Evolutionary conservation across 1,140 invertebrate species (phyloP), one percentile per base, ranked within the genome.

Genomic region (Ylistrum balloti): DNA sequence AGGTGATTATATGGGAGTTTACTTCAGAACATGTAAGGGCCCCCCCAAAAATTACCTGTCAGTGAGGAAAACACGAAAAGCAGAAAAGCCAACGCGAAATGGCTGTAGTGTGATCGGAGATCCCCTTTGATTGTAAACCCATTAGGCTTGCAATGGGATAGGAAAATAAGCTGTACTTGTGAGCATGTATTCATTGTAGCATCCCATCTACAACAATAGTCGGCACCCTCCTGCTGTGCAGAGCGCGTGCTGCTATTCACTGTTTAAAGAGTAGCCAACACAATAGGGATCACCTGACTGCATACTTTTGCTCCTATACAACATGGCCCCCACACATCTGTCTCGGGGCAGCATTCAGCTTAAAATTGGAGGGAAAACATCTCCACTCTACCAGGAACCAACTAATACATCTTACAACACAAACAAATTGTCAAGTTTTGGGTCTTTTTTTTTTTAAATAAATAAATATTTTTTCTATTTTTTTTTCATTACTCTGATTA

Each of bases 121-220:
- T 7, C 56, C 56, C 56, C 17, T 74, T 74, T 74, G 56, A 74
- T 74, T 74, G n/a, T n/a, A 74, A 74, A 74, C 56, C 56, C 56
- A 74, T 74, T 74, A 74, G 56, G 56, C 22, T 7, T 74, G 56
- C 56, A 74, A 56, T 56, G 45, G 45, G 45, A 56, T 74, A 74
- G 56, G 56, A 74, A 74, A 74, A 74, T 74, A 45, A 9, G 41
- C 56, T 74, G 28, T 74, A 74, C 56, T 74, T 28, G 56, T 74
- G 56, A 74, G 56, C 56, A 74, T 74, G 56, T 74, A 74, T 74
- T 74, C 56, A 74, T 74, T 74, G 22, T 74, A 74, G n/a, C n/a
- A 74, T 28, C 9, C 22, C 28, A 28, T 74, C 56, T 1, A 28
- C 56, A 74, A 74, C 56, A 74, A 74, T 74, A 74, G 56, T 5